Evolutionary conservation across 1,140 invertebrate genomes (phyloP).

Genomic region (Pachyrhynchus sulphureomaculatus): DNA sequence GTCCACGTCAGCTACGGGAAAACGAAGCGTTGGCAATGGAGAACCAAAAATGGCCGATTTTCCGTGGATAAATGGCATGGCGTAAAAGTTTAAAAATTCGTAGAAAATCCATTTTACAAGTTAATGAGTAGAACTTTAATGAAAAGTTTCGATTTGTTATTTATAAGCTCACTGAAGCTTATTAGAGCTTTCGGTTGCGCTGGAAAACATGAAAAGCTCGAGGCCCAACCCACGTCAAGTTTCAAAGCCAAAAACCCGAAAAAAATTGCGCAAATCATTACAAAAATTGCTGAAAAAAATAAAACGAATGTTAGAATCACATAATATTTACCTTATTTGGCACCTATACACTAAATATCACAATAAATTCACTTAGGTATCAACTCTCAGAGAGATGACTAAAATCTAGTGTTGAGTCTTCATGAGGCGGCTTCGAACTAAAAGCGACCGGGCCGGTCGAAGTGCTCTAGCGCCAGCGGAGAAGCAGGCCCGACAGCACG

Average conservation of each 20-base stretch:
- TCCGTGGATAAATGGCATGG: conserved; percentile 48
- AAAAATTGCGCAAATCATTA: conserved; percentile 6
- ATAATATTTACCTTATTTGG: conserved; percentile 51
- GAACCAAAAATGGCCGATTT: conserved; percentile 50
- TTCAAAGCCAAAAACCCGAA: neutral
- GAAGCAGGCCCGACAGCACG: conserved; percentile 26
- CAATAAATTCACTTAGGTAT: conserved; percentile 49
- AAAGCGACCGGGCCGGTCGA: conserved; percentile 43
- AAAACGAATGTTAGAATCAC: neutral
- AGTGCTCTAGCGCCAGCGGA: conserved; percentile 32
- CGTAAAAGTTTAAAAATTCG: conserved; percentile 10
- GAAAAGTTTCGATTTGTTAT: neutral
- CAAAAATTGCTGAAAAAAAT: conserved; percentile 9
- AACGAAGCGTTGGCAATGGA: conserved; percentile 42
- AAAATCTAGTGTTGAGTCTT: conserved; percentile 43
- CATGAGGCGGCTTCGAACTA: conserved; percentile 47
- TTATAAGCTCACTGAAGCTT: neutral
- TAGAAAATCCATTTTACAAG: neutral
- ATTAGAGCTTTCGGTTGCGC: conserved; percentile 3
- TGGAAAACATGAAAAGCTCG: conserved; percentile 18
- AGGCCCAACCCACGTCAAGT: conserved; percentile 11
- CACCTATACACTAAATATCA: conserved; percentile 53
- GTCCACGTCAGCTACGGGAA: conserved; percentile 43
- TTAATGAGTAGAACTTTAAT: too few relatives aligned
- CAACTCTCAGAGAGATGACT: conserved; percentile 46